These are phyloP conservation scores for Urocitellus parryii DNA, from an alignment of 2,113 vertebrate species.

Conservation along the genomic window DNA sequence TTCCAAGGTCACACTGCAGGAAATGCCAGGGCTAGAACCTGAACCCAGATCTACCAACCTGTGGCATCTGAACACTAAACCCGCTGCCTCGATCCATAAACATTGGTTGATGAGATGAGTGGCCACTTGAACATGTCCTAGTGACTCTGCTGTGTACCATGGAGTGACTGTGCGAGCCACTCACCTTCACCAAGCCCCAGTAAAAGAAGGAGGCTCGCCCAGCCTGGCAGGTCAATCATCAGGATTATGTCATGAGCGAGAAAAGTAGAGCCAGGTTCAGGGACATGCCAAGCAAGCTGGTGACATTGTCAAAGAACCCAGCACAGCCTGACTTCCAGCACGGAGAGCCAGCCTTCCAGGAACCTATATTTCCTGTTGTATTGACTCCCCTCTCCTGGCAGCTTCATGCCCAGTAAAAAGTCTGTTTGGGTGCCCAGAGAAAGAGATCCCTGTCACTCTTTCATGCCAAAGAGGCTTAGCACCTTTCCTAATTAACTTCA, in stretches of 20 bases:
- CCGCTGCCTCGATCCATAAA: neutral
- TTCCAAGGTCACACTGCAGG: neutral
- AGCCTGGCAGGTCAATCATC: neutral
- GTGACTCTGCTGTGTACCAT: neutral
- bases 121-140: neutral
- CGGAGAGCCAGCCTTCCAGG: neutral
- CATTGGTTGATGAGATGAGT: neutral
- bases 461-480: constrained; percentile 9
- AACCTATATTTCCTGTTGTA: neutral
- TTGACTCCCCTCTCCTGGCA: neutral
- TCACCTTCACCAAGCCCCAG: neutral
- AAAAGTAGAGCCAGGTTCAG: neutral
- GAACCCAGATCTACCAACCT: neutral
- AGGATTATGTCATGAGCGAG: neutral
- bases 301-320: neutral
- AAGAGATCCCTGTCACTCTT: neutral
- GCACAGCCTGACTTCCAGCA: neutral
- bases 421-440: neutral
- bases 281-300: neutral
- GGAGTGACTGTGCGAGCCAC: neutral
- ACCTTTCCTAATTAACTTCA: constrained; percentile 57
- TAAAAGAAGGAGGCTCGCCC: neutral
- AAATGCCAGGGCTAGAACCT: neutral
- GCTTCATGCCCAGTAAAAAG: neutral
- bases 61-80: neutral